These are phyloP conservation scores for Sturnus vulgaris DNA, from an alignment of 2,113 vertebrate species.

Conservation along the genomic window DNA sequence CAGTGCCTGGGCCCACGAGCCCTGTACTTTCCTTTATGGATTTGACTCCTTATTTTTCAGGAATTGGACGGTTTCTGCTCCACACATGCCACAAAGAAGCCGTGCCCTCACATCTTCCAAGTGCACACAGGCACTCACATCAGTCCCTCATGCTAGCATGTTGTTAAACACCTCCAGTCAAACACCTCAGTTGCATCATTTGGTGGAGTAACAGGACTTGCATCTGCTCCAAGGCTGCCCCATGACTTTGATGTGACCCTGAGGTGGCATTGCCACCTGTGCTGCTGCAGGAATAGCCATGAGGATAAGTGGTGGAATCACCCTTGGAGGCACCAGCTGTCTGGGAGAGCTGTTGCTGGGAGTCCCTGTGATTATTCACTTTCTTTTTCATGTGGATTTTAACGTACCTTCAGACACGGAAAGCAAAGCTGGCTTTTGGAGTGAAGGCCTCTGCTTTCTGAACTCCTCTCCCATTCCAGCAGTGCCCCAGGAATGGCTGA, in stretches of 20 bases:
- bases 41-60: neutral
- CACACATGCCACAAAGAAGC: neutral
- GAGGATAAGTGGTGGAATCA: neutral
- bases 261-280: neutral
- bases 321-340: neutral
- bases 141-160: rapidly evolving
- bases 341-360: neutral
- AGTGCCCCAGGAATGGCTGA: neutral
- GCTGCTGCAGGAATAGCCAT: neutral
- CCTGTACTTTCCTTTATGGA: neutral
- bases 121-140: neutral
- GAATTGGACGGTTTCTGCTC: neutral
- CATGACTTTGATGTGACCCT: neutral
- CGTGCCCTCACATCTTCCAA: rapidly evolving
- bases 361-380: neutral
- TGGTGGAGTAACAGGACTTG: neutral
- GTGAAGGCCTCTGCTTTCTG: neutral
- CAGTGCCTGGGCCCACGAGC: neutral
- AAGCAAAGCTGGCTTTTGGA: neutral
- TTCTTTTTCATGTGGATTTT: neutral
- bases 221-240: neutral
- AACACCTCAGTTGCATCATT: neutral
- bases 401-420: neutral
- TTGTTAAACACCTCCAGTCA: neutral
- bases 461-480: neutral